Conservation (phyloP, 2,888 invertebrate genomes). For the Athetis lepigone region DNA sequence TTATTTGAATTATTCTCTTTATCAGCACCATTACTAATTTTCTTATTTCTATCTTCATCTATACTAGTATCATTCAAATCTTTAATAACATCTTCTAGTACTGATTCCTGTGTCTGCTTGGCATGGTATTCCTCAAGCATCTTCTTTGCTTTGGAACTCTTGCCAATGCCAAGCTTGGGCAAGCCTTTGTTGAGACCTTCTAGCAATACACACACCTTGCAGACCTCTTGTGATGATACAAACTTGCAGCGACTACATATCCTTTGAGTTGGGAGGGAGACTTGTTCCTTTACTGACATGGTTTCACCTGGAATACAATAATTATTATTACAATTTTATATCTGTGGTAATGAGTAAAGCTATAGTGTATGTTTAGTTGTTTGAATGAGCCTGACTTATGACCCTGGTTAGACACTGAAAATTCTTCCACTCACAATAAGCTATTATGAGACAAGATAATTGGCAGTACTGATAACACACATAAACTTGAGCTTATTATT, state of each 20-base stretch:
- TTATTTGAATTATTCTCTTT: slow-evolving; percentile 38
- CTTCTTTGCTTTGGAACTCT: slow-evolving; percentile 94
- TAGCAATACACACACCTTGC: slow-evolving; percentile 98
- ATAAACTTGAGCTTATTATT: too few species aligned
- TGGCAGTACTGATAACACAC: too few species aligned
- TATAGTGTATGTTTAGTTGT: too few species aligned
- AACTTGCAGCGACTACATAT: slow-evolving; percentile 96
- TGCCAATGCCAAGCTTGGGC: slow-evolving; percentile 97
- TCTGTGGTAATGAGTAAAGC: too few species aligned
- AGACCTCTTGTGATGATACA: slow-evolving; percentile 97
- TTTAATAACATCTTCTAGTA: slow-evolving; percentile 66
- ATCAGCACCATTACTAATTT: slow-evolving; percentile 57
- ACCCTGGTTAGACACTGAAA: too few species aligned
- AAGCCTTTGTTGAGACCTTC: slow-evolving; percentile 98
- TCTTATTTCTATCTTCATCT: slow-evolving; percentile 62
- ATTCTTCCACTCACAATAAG: too few species aligned
- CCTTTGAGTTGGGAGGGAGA: slow-evolving; percentile 95
- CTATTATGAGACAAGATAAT: too few species aligned
- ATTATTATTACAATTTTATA: neutral
- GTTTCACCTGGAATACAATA: slow-evolving; percentile 93
- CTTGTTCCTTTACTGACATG: slow-evolving; percentile 94
- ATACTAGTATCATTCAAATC: slow-evolving; percentile 72
- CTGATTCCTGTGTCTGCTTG: slow-evolving; percentile 65
- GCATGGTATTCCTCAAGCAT: slow-evolving; percentile 91
- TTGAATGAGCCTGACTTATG: too few species aligned